Evolutionary conservation across 2,113 vertebrate species (phyloP), one percentile per base, ranked within the genome.

Genomic region (Phylloscopus trochilus): DNA sequence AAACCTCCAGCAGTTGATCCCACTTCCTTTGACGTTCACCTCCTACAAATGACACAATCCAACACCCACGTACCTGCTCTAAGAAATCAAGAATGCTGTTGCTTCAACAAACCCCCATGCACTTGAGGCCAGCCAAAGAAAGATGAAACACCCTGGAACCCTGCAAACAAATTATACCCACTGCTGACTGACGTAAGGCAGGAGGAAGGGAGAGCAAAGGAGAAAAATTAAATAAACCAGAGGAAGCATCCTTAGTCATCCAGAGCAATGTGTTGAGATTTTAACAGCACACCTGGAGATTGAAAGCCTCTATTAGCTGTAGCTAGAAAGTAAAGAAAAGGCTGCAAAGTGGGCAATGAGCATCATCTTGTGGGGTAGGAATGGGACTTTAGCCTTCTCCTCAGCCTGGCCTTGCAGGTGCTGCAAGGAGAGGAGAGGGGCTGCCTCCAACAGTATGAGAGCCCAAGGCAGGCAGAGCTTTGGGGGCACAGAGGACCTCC

Each of bases 11-110:
- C 33, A 87, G 72, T 64, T 89, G 69, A 88, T 93, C 93, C 92
- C 31, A 62, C 89, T 96, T 96, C 95, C 92, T 97, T 91, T 96
- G 94, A 96, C 84, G 87, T 86, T 91, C 64, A 20, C 80, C n/a
- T 92, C 92, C 93, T 91, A 92, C 79, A 4, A 95, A 90, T 92
- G 94, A 91, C 94, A 97, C 96, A 96, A 92, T 93, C 93, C 91
- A 93, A 91, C 83, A 1, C 94, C 96, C 94, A 95, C 94, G 1
- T 10, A 28, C 49, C 88, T 92, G 47, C 85, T 85, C 83, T 31
- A 68, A 83, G 76, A 88, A 90, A 82, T 83, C 85, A 91, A 64
- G 73, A 91, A 83, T n/a, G 41, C 69, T 35, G 2, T 23, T 39
- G 76, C 90, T 89, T 75, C 64, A 66, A 35, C 76, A 93, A 94